Evolutionary conservation across 2,888 invertebrate species (phyloP).

Genomic region (Nomada flava): DNA sequence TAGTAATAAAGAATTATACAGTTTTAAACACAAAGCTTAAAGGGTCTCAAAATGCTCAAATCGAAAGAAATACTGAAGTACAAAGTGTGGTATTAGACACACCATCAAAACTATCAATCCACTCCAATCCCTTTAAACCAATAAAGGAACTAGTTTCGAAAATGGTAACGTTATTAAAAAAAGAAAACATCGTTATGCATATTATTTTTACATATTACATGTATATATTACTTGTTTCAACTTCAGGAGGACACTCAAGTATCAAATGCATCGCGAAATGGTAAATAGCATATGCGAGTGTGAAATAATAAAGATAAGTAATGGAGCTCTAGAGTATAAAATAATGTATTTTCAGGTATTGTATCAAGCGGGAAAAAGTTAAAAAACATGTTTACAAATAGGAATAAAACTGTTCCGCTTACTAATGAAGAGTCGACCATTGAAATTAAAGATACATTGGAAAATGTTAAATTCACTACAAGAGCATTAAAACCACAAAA

Average conservation of each 20-base stretch:
- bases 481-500: conserved; percentile 37
- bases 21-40: conserved; percentile 75
- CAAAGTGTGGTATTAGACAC: conserved; percentile 68
- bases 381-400: conserved; percentile 66
- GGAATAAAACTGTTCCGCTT: conserved; percentile 79
- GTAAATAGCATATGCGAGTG: conserved; percentile 52
- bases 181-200: background rate
- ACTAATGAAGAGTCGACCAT: conserved; percentile 59
- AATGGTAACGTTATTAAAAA: conserved; percentile 56
- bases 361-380: conserved; percentile 61
- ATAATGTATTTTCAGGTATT: conserved; percentile 48
- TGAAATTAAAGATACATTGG: conserved; percentile 53
- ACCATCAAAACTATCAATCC: conserved; percentile 75
- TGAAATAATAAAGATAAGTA: conserved; percentile 8
- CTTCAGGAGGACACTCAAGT: conserved; percentile 53
- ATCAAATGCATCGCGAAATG: conserved; percentile 62
- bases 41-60: conserved; percentile 67
- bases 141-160: conserved; percentile 73
- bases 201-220: background rate
- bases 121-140: conserved; percentile 79
- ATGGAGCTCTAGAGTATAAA: background rate
- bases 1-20: conserved; percentile 77
- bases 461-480: conserved; percentile 16
- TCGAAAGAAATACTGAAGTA: conserved; percentile 44
- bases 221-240: conserved; percentile 25